phyloP scores from a whole-genome alignment of 2,113 vertebrate species.

The Limanda limanda region DNA sequence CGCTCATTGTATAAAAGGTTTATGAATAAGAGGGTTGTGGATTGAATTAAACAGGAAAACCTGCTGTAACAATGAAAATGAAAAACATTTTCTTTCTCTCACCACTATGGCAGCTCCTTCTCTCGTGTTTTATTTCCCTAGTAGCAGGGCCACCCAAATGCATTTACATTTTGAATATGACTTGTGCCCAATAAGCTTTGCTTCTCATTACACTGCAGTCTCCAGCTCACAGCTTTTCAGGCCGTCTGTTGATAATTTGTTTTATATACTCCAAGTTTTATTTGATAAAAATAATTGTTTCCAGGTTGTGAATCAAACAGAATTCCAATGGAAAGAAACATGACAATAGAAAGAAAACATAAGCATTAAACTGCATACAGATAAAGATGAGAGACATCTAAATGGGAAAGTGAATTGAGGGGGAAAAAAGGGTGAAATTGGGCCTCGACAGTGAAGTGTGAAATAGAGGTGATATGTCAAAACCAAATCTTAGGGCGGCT shows the following conservation, averaged over 20 bases:
- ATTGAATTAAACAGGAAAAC: conserved; percentile 26
- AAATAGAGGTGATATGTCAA: conserved; percentile 3
- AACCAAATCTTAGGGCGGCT: too few species aligned
- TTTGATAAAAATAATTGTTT: neutral
- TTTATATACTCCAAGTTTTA: neutral
- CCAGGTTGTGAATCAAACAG: neutral
- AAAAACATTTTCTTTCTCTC: neutral
- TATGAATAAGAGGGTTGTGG: conserved; percentile 21
- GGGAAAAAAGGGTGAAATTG: conserved; percentile 1
- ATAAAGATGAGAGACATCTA: neutral
- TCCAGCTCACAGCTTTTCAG: conserved; percentile 8
- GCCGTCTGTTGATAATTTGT: conserved; percentile 13
- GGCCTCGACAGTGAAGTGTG: neutral
- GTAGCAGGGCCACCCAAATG: neutral
- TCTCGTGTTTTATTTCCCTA: neutral
- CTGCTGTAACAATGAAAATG: conserved; percentile 17
- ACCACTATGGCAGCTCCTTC: conserved; percentile 12
- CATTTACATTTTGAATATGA: conserved; percentile 58
- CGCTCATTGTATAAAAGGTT: conserved; percentile 48
- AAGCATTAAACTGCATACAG: neutral
- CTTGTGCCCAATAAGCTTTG: conserved; percentile 19
- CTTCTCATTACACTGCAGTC: conserved; percentile 32
- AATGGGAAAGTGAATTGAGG: neutral
- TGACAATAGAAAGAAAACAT: neutral
- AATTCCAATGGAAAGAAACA: neutral